Base-by-base conservation (phyloP, 2,797 vertebrate species). In the Odontamblyopus lacepedii region DNA sequence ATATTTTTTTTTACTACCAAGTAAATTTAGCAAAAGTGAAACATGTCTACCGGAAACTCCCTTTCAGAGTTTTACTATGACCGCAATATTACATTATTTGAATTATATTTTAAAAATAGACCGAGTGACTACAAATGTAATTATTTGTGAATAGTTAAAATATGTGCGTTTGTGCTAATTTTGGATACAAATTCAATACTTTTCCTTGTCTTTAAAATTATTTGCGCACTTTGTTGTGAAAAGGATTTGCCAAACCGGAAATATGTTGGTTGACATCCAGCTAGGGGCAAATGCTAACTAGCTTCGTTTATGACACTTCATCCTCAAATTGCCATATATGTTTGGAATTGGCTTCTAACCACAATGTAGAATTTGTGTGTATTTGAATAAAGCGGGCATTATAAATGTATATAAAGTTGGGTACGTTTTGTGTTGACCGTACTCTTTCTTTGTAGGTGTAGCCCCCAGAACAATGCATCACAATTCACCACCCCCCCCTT, bases 141-240 rank as follows among this genome's bases (percentile, higher is more conserved):
- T 16, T 5, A 60, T 30, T 6, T 7, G 6, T 18, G 5, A 16
- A 18, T 18, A 3, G 1, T 5, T 30, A 32, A 1, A 55, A 61
- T 9, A 18, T 2, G 0, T 18, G 50, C 23, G 8, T 19, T 55
- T 53, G 11, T 9, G 26, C 5, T 29, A 1, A 2, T 48, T 48
- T 26, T 48, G 2, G 23, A 27, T 30, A 63, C 9, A 63, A 11
- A 19, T 38, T 48, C 3, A 48, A 6, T 63, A 35, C 9, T 38
- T 63, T 19, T 63, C 4, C 16, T 26, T 63, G 23, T 44, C 7
- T 64, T 44, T 0, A 50, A 16, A 48, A 74, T 57, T 57, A 23
- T 19, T 30, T 59, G 1, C 0, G 65, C 67, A 76, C 81, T 78
- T 88, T 88, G 62, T 87, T 89, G 84, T 91, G 88, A 90, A 90